Conservation (phyloP, 2,888 invertebrate species). For the Drosophila prostipennis region DNA sequence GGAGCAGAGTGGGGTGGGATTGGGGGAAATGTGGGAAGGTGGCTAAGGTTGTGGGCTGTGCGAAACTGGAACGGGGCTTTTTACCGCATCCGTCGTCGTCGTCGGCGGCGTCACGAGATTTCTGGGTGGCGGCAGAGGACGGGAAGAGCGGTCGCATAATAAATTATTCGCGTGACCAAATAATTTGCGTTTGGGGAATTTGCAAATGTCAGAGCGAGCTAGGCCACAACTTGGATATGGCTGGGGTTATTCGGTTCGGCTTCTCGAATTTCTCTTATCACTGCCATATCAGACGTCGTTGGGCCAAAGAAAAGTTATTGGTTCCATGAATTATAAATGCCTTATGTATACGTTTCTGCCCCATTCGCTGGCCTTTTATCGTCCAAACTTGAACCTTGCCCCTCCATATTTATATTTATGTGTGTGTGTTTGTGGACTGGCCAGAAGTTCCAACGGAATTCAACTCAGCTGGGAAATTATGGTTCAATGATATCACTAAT, state of each 20-base stretch:
- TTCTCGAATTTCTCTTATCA: conserved; percentile 26
- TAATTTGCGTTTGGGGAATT: conserved; percentile 72
- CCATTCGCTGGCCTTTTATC: conserved; percentile 55
- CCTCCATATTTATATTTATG: not conserved
- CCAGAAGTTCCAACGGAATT: conserved; percentile 13
- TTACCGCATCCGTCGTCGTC: conserved; percentile 38
- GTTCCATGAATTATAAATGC: conserved; percentile 63
- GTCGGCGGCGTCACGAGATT: conserved; percentile 65
- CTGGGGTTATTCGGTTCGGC: conserved; percentile 10
- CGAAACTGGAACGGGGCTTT: conserved; percentile 40
- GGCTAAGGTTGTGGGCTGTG: conserved; percentile 1
- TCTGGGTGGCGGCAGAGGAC: not conserved
- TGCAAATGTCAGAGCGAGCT: conserved; percentile 50
- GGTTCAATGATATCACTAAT: conserved; percentile 60
- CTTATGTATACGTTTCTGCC: conserved; percentile 2
- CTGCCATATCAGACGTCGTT: conserved; percentile 14
- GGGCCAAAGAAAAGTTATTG: conserved; percentile 57
- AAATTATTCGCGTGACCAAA: conserved; percentile 80
- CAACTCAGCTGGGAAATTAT: conserved; percentile 24
- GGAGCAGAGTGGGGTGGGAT: conserved; percentile 1
- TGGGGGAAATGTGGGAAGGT: not conserved
- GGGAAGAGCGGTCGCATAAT: conserved; percentile 71
- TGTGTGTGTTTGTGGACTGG: not conserved
- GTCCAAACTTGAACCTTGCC: conserved; percentile 21
- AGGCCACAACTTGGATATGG: not conserved